phyloP scores from a whole-genome alignment of 2,888 invertebrate genomes.

The Pristionchus arcanus region DNA sequence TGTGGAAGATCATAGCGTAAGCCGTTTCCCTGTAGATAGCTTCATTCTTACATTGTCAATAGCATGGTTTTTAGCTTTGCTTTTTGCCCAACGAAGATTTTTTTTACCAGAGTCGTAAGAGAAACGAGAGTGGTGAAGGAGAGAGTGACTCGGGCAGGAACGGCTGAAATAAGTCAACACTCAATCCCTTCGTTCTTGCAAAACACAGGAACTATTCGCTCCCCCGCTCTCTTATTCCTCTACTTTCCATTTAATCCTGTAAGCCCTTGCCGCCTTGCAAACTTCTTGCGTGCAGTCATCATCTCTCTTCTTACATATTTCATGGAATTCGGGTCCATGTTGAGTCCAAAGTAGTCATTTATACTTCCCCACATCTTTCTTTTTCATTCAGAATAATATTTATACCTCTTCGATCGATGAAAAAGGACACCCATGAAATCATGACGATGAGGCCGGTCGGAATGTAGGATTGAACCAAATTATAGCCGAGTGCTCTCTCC shows the following conservation, averaged over 20 bases:
- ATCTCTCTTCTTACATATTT: neutral
- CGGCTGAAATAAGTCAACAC: slow-evolving; percentile 65
- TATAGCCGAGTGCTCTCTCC: slow-evolving; percentile 76
- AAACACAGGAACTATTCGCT: slow-evolving; percentile 12
- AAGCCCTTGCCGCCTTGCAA: neutral
- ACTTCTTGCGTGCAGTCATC: slow-evolving; percentile 19
- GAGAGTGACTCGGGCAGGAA: slow-evolving; percentile 77
- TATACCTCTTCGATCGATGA: slow-evolving; percentile 72
- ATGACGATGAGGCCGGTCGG: slow-evolving; percentile 65
- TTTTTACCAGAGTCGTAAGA: slow-evolving; percentile 72
- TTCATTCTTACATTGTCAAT: neutral
- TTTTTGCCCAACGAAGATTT: neutral
- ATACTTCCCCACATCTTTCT: neutral
- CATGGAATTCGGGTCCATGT: neutral
- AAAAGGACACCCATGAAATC: slow-evolving; percentile 72
- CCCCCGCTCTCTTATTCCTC: neutral
- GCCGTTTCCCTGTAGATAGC: slow-evolving; percentile 69
- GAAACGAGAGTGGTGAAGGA: slow-evolving; percentile 77
- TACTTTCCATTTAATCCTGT: slow-evolving; percentile 29
- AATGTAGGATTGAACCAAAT: slow-evolving; percentile 74
- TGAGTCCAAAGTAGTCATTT: neutral
- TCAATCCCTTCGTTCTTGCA: slow-evolving; percentile 10
- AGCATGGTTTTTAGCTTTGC: neutral
- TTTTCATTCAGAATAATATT: neutral
- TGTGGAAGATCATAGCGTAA: slow-evolving; percentile 75